Evolutionary conservation across 2,888 invertebrate species (phyloP).

Genomic region (Lepas anatifera): DNA sequence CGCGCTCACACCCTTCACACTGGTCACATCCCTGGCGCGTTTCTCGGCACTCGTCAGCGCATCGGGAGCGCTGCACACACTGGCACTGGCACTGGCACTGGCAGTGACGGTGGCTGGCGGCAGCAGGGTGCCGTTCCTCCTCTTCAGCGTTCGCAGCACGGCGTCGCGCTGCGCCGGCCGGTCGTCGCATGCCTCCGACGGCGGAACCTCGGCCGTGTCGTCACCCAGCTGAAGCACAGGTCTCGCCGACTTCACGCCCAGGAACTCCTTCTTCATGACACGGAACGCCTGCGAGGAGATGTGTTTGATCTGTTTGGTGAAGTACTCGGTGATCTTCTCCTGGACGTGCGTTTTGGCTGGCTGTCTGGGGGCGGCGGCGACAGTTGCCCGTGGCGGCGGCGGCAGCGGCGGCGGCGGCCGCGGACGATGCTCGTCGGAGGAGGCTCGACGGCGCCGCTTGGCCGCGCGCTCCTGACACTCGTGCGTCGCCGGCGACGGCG

Average conservation of each 20-base stretch:
- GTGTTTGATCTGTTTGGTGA: constrained; percentile 8
- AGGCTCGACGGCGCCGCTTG: constrained; percentile 1
- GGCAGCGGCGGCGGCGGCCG: not conserved
- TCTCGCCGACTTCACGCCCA: not conserved
- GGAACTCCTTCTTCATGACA: not conserved
- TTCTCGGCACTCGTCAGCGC: too few species aligned
- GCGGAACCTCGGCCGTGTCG: not conserved
- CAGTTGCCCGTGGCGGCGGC: not conserved
- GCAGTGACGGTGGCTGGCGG: not conserved
- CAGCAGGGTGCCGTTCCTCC: not conserved
- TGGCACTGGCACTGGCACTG: too few species aligned
- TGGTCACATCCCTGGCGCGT: too few species aligned
- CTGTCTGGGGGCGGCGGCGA: not conserved
- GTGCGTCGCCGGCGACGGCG: not conserved
- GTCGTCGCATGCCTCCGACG: not conserved
- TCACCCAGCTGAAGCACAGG: not conserved
- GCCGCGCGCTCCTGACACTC: not conserved
- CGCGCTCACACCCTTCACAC: too few species aligned
- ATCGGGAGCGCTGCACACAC: too few species aligned
- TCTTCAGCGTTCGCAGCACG: not conserved
- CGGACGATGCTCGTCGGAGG: not conserved
- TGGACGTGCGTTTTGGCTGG: constrained; percentile 7
- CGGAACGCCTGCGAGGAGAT: constrained; percentile 9
- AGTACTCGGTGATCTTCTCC: constrained; percentile 10
- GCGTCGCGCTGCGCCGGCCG: not conserved